phyloP scores from a whole-genome alignment of 1,140 invertebrate species.

The Gonatopus flavifemur region DNA sequence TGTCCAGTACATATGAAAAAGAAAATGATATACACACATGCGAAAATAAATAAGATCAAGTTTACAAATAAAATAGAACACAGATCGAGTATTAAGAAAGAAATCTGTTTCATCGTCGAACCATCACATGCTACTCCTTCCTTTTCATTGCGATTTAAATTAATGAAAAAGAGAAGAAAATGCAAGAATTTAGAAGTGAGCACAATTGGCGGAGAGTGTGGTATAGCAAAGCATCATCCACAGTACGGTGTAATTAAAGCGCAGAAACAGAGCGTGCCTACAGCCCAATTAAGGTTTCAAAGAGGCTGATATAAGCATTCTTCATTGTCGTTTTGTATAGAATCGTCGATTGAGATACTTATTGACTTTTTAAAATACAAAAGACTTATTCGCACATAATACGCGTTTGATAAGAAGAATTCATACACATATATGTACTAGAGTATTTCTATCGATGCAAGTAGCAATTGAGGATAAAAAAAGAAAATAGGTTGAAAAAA shows the following conservation, averaged over 20 bases:
- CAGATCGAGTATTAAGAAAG: neutral
- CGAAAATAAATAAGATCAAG: neutral
- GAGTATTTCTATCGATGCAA: constrained; percentile 2
- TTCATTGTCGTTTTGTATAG: constrained; percentile 6
- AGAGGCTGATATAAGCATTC: constrained; percentile 19
- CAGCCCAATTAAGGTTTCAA: constrained; percentile 42
- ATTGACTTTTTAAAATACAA: neutral
- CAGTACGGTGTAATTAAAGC: constrained; percentile 55
- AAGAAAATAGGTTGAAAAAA: too few relatives aligned
- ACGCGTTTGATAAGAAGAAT: neutral
- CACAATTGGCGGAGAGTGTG: constrained; percentile 4
- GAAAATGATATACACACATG: neutral
- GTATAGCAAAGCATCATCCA: constrained; percentile 11
- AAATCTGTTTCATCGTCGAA: neutral
- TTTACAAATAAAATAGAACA: neutral
- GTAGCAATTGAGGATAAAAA: too few relatives aligned
- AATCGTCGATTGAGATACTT: neutral
- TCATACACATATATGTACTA: neutral
- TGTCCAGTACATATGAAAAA: neutral
- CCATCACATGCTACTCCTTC: neutral
- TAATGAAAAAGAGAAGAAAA: constrained; percentile 16
- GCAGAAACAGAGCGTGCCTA: constrained; percentile 53
- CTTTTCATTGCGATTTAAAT: constrained; percentile 29
- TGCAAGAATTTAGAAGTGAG: constrained; percentile 11
- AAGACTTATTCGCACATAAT: neutral